Percentiles rank a stretch among this genome's conserved stretches.
Evolutionary conservation across 1,140 invertebrate genomes (phyloP).

Genomic region (Venturia canescens): DNA sequence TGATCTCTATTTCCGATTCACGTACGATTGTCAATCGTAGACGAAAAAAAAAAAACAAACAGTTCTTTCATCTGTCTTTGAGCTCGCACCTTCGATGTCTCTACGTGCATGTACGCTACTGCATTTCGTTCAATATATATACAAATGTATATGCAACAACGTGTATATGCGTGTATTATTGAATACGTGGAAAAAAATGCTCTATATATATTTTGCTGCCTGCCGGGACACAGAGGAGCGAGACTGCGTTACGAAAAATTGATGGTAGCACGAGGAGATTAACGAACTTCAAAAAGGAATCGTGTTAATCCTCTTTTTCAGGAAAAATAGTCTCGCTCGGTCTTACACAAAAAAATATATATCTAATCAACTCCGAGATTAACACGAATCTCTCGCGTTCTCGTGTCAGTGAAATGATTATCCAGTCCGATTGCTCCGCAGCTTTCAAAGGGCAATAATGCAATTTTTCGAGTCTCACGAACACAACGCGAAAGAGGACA

Average conservation of each 20-base stretch:
- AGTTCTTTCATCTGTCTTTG: slow-evolving; percentile 39
- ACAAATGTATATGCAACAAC: neutral
- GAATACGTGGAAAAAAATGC: neutral
- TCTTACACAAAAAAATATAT: slow-evolving; percentile 3
- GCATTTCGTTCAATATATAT: slow-evolving; percentile 28
- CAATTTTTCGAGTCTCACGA: neutral
- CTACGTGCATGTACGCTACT: slow-evolving; percentile 59
- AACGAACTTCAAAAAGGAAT: slow-evolving; percentile 16
- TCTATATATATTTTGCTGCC: slow-evolving; percentile 33
- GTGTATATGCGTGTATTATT: neutral
- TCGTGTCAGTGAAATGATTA: neutral
- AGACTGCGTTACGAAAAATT: neutral
- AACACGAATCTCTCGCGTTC: slow-evolving; percentile 31
- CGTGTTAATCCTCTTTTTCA: slow-evolving; percentile 41
- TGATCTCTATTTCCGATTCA: slow-evolving; percentile 1
- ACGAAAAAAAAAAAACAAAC: neutral
- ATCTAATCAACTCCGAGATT: neutral
- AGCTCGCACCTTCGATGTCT: slow-evolving; percentile 58
- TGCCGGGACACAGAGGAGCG: neutral
- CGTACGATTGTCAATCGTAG: neutral
- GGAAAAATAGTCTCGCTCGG: slow-evolving; percentile 44
- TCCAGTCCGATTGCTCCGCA: neutral
- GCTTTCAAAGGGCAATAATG: neutral
- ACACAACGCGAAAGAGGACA: neutral
- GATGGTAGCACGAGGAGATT: neutral